Percentiles rank a stretch among this genome's conserved stretches.
These are phyloP conservation scores for Hydrotaea diabolus DNA, from an alignment of 2,888 invertebrate genomes.

Conservation along the genomic window DNA sequence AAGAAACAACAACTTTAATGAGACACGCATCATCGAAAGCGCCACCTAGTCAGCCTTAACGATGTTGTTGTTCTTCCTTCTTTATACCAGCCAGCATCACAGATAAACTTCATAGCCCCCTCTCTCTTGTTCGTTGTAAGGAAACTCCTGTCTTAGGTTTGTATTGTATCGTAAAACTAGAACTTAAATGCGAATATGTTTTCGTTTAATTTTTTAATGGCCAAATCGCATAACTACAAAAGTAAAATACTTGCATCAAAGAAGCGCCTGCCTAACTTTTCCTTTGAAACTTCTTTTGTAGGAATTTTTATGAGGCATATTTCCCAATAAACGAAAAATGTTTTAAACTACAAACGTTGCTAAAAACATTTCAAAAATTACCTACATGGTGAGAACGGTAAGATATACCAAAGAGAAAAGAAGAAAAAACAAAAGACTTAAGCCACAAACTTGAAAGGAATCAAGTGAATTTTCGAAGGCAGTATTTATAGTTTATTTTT, in stretches of 20 bases:
- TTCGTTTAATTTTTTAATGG: constrained; percentile 35
- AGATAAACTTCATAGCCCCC: no score
- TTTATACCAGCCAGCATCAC: background rate
- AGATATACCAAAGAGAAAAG: background rate
- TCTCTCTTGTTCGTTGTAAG: background rate
- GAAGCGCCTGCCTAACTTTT: background rate
- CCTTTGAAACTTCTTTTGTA: background rate
- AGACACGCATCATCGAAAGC: constrained; percentile 50
- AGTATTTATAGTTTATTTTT: background rate
- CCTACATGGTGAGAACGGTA: background rate
- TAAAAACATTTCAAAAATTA: constrained; percentile 4
- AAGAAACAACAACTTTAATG: constrained; percentile 42
- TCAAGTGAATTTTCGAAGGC: background rate
- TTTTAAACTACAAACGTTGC: background rate
- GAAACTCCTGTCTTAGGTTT: background rate
- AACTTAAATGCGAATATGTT: background rate
- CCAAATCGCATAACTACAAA: constrained; percentile 3
- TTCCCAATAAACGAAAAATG: constrained; percentile 30
- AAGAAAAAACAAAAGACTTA: constrained; percentile 49
- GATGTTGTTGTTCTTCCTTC: background rate
- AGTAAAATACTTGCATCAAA: constrained; percentile 17
- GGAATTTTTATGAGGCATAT: constrained; percentile 11
- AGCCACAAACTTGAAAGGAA: constrained; percentile 34
- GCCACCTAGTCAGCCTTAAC: constrained; percentile 38
- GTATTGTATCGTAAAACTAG: constrained; percentile 11